Percentiles rank a stretch among this genome's conserved stretches.
Conservation (phyloP, 2,113 vertebrate genomes). For the Oreochromis tanganicae region DNA sequence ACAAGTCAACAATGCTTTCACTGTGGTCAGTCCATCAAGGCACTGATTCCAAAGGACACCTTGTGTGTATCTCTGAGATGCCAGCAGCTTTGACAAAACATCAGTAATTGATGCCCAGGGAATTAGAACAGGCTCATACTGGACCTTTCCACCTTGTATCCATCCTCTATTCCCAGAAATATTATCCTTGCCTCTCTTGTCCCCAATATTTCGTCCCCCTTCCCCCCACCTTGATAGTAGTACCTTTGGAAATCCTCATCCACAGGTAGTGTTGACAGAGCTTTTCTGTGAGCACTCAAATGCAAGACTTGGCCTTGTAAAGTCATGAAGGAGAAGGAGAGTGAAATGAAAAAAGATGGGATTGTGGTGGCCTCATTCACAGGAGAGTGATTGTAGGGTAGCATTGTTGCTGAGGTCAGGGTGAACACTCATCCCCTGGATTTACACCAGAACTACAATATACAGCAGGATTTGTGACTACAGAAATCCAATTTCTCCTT, state of each 20-base stretch:
- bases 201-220: background rate
- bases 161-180: background rate
- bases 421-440: slow-evolving; percentile 23
- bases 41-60: background rate
- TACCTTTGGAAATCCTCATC: slow-evolving; percentile 43
- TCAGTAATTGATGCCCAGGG: fast-evolving
- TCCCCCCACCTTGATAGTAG: slow-evolving; percentile 22
- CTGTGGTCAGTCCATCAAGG: background rate
- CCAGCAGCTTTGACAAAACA: background rate
- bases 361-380: background rate
- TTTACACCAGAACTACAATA: background rate
- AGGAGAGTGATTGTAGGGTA: background rate
- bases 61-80: background rate
- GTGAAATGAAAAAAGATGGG: slow-evolving; percentile 20
- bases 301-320: background rate
- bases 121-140: background rate
- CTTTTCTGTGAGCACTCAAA: background rate
- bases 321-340: slow-evolving; percentile 6
- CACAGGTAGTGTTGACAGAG: slow-evolving; percentile 26
- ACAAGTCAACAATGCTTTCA: background rate
- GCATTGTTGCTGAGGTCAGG: slow-evolving; percentile 34
- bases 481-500: slow-evolving; percentile 7
- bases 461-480: slow-evolving; percentile 1
- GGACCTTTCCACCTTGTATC: background rate
- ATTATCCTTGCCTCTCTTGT: background rate